Percentiles rank a stretch among this genome's conserved stretches.
phyloP scores from a whole-genome alignment of 2,113 vertebrate species.

The Nothobranchius kuhntae region DNA sequence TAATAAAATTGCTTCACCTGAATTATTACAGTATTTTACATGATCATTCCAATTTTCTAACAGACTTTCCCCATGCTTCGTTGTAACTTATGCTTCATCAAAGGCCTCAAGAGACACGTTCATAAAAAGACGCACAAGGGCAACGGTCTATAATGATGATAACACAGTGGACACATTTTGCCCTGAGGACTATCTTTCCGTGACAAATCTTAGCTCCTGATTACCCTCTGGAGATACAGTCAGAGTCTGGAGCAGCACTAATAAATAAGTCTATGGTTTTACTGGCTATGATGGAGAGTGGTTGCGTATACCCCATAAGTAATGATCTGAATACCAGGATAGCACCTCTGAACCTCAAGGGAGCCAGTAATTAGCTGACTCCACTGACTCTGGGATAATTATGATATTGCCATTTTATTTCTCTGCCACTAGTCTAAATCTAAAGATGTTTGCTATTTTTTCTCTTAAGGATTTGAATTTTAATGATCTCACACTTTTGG shows the following conservation, averaged over 20 bases:
- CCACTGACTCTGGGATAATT: constrained; percentile 44
- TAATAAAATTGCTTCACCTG: background rate
- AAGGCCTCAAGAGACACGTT: constrained; percentile 38
- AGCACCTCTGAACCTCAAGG: constrained; percentile 46
- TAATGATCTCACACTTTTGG: background rate
- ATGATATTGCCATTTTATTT: constrained; percentile 29
- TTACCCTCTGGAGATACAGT: constrained; percentile 59
- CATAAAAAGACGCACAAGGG: constrained; percentile 51
- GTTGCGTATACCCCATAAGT: constrained; percentile 56
- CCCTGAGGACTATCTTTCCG: constrained; percentile 40
- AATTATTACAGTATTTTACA: constrained; percentile 9
- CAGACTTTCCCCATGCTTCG: constrained; percentile 24
- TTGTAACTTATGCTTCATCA: constrained; percentile 51
- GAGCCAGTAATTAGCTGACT: constrained; percentile 39
- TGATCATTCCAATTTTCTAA: constrained; percentile 6
- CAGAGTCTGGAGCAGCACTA: constrained; percentile 41
- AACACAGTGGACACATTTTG: constrained; percentile 42
- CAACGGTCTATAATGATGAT: constrained; percentile 48
- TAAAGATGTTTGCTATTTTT: background rate
- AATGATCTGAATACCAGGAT: constrained; percentile 39
- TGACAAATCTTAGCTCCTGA: constrained; percentile 56
- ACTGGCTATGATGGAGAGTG: constrained; percentile 42
- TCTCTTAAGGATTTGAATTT: background rate
- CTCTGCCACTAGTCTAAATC: constrained; percentile 6
- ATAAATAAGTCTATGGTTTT: constrained; percentile 46